Conservation (phyloP, 2,113 vertebrate genomes). For the Helogale parvula region DNA sequence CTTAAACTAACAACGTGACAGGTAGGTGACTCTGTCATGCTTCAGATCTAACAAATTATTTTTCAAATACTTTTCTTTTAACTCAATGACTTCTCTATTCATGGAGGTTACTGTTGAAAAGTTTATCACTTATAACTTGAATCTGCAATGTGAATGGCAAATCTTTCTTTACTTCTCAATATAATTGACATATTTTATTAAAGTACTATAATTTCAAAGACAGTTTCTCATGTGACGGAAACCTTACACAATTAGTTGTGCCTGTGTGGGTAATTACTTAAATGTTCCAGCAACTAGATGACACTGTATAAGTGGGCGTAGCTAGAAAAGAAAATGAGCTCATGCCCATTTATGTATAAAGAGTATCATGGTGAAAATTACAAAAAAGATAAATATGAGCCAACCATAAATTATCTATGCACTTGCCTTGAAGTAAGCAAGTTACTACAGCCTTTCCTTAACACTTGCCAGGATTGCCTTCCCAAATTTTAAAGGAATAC, state of each 20-base stretch:
- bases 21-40: not conserved
- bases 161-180: conserved; percentile 41
- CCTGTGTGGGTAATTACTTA: conserved; percentile 36
- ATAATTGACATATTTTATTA: conserved; percentile 44
- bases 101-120: conserved; percentile 43
- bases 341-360: not conserved
- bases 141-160: conserved; percentile 48
- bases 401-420: not conserved
- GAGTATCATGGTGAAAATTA: conserved; percentile 20
- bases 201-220: conserved; percentile 38
- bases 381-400: not conserved
- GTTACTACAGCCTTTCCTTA: not conserved
- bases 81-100: conserved; percentile 24
- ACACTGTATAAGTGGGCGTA: conserved; percentile 12
- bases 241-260: conserved; percentile 45
- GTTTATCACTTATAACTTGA: conserved; percentile 27
- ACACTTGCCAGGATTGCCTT: not conserved
- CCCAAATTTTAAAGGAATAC: not conserved
- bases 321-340: conserved; percentile 58
- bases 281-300: not conserved
- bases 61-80: conserved; percentile 31
- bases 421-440: not conserved
- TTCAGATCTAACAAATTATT: conserved; percentile 42
- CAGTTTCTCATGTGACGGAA: conserved; percentile 33
- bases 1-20: not conserved